Percentiles rank a stretch among this genome's conserved stretches.
These are phyloP conservation scores for Lysandra bellargus DNA, from an alignment of 2,888 invertebrate species.

Conservation along the genomic window DNA sequence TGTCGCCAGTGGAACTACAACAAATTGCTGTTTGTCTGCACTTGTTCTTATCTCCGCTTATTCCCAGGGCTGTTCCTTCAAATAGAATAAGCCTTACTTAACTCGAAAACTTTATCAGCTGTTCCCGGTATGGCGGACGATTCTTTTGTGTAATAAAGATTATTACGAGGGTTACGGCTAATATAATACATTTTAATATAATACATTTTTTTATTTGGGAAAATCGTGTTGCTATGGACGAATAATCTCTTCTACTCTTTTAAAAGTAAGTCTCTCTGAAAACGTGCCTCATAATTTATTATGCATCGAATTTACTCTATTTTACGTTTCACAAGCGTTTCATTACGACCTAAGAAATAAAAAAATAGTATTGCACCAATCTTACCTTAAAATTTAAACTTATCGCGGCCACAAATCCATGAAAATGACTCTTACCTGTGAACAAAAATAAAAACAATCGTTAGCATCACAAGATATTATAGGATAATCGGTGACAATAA, in stretches of 20 bases:
- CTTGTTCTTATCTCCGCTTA: constrained; percentile 25
- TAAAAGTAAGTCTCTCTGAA: background rate
- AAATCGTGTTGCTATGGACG: background rate
- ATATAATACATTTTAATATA: background rate
- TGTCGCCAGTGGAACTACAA: constrained; percentile 31
- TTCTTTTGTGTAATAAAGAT: constrained; percentile 8
- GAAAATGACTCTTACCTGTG: constrained; percentile 43
- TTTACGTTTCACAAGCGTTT: no score
- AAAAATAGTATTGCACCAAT: background rate
- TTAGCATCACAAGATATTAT: background rate
- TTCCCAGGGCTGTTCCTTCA: constrained; percentile 19
- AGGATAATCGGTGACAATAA: background rate
- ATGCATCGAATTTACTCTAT: no score
- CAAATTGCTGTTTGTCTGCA: constrained; percentile 33
- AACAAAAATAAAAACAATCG: constrained; percentile 39
- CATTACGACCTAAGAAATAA: no score
- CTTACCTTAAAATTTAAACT: background rate
- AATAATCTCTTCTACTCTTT: background rate
- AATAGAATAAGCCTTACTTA: constrained; percentile 22
- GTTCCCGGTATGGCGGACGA: constrained; percentile 11
- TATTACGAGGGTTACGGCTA: background rate
- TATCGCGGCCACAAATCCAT: background rate
- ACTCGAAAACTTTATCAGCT: constrained; percentile 2
- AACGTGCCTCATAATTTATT: no score
- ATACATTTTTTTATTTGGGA: background rate